Percentiles rank a stretch among this genome's conserved stretches.
These are phyloP conservation scores for Prietella phreatophila DNA, from an alignment of 2,113 vertebrate genomes.

Conservation along the genomic window DNA sequence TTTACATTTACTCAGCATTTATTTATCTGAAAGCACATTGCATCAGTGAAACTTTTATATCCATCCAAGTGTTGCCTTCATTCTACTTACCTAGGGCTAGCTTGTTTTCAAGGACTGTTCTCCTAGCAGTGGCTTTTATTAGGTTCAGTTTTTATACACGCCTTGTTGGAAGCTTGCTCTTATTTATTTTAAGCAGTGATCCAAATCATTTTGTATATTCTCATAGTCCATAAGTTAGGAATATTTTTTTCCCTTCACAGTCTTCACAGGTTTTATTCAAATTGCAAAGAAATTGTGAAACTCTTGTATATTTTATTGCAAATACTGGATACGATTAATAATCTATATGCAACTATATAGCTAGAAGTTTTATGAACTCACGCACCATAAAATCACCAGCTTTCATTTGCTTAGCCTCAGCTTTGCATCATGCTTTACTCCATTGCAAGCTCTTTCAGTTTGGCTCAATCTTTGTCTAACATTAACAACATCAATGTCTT, in stretches of 20 bases:
- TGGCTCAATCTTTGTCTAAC: background rate
- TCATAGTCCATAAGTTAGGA: background rate
- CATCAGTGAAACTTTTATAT: background rate
- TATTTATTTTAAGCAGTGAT: background rate
- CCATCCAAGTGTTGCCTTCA: background rate
- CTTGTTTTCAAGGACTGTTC: background rate
- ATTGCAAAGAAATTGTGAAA: background rate
- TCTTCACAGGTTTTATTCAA: background rate
- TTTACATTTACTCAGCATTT: background rate
- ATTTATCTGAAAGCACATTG: background rate
- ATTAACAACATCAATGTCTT: background rate
- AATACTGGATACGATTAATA: background rate
- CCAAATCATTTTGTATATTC: background rate
- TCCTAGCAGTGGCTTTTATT: background rate
- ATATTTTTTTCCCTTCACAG: background rate
- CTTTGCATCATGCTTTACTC: slow-evolving; percentile 27
- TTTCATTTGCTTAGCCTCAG: slow-evolving; percentile 1
- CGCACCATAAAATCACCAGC: background rate
- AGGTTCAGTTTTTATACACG: background rate
- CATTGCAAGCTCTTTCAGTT: slow-evolving; percentile 13
- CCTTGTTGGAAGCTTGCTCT: background rate
- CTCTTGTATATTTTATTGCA: background rate
- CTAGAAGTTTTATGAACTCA: background rate
- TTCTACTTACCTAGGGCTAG: background rate
- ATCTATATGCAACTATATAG: background rate